Evolutionary conservation across 2,797 vertebrate genomes (phyloP), one percentile per base, ranked within the genome.

Genomic region (Astyanax mexicanus): DNA sequence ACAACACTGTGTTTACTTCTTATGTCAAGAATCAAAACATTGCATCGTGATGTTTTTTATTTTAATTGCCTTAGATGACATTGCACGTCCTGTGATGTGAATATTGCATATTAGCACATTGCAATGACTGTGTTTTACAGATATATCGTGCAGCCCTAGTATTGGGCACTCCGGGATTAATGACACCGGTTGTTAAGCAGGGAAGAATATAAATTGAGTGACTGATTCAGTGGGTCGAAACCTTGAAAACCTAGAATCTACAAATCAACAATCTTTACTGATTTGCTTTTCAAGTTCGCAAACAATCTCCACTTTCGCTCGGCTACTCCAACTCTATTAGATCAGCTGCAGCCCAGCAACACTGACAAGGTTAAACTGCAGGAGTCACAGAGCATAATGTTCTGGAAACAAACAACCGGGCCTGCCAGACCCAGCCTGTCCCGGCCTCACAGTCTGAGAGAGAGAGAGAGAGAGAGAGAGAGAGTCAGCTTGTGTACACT

Each of bases 391-490:
- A 74, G 38, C 51, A 60, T 73, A 45, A 86, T 76, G 76, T 84
- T 83, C 72, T 49, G 78, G 72, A 79, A 73, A 69, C 77, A 75
- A 81, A 69, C 52, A 66, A 32, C 49, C 38, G 75, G 5, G 80
- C 83, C 80, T 44, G 79, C 84, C 84, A 84, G 73, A 69, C 37
- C 17, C 21, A 77, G 75, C 80, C 82, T 86, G 72, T 79, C 81
- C 72, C 86, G 72, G 79, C 81, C 72, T 70, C 40, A 68, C 19
- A 25, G 27, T 60, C 25, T 8, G 54, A 72, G 52, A 72, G 45
- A 69, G 27, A n/a, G 35, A 69, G n/a, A 21, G n/a, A 55, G 37
- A 55, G 61, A 44, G 27, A 25, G 64, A 75, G 37, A 3, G 64
- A 38, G 38, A 54, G 57, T 57, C 54, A 57, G 54, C 54, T 65